Evolutionary conservation across 2,888 invertebrate species (phyloP), one percentile per base, ranked within the genome.

Genomic region (Oscheius sp.): DNA sequence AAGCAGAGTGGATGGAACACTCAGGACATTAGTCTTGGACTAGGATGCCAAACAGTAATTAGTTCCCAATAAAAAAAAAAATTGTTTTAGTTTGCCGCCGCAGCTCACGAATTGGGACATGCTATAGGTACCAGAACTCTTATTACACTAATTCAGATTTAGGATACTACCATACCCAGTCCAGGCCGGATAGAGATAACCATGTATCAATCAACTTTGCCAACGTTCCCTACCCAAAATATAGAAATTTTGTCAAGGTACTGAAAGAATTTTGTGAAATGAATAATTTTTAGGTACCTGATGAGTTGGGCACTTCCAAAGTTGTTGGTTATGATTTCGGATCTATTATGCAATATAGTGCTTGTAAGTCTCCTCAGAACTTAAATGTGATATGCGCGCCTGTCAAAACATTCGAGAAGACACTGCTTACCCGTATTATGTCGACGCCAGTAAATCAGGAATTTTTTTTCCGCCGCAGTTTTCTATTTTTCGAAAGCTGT

Each of bases 101-200:
- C 66, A 5, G 66, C 66, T 53, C 66, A 66, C 50, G 66, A 66
- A 37, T 70, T 85, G 35, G 85, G 77, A 47, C 85, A 85, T 74
- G 81, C 85, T 11, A 55, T 85, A 32, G 76, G 84, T 10, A 5
- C 7, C 4, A 7, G 42, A 42, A 21, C 21, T 21, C 21, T 21
- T 21, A 21, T 21, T 21, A 21, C 21, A 21, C 21, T 21, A 21
- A 21, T 21, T 21, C 21, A 21, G 21, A 42, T 42, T 42, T 42
- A 42, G 42, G 58, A 5, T 76, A 82, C 66, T 84, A 80, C 76
- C 84, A 84, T 74, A 79, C 78, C 47, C 84, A 66, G 32, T 66
- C 66, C 33, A 48, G 66, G 3, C 53, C 55, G 7, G 66, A 66
- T 51, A 48, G 66, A 10, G 66, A 66, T n/a, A 29, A 48, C 21